These are phyloP conservation scores for Erpetoichthys calabaricus DNA, from an alignment of 2,797 vertebrate genomes.

Conservation along the genomic window DNA sequence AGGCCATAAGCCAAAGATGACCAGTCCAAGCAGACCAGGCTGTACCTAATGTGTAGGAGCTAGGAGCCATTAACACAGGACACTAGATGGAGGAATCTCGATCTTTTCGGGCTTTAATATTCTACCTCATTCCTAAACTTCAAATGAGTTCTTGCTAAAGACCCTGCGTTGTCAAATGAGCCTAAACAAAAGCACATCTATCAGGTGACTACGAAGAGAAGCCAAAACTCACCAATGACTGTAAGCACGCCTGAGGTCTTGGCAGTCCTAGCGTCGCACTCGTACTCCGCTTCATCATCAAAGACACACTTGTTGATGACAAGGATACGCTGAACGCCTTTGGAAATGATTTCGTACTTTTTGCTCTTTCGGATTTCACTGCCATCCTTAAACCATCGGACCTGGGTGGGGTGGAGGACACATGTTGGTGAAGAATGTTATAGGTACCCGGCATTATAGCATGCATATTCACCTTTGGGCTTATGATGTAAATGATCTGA, in stretches of 20 bases:
- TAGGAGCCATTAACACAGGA: too few relatives aligned
- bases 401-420: constrained; percentile 35
- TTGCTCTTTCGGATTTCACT: constrained; percentile 91
- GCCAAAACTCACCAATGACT: constrained; percentile 65
- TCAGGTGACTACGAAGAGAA: neutral
- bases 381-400: constrained; percentile 87
- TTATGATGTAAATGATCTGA: neutral
- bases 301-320: constrained; percentile 79
- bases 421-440: neutral
- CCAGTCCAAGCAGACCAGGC: too few relatives aligned
- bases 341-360: constrained; percentile 83
- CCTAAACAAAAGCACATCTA: too few relatives aligned
- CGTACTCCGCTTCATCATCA: constrained; percentile 90
- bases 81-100: too few relatives aligned
- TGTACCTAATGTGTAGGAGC: too few relatives aligned
- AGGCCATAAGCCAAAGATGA: too few relatives aligned
- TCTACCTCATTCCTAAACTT: neutral
- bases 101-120: too few relatives aligned
- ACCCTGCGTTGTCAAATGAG: too few relatives aligned
- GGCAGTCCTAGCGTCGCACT: constrained; percentile 79
- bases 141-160: constrained; percentile 7
- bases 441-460: neutral
- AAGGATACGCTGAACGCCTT: constrained; percentile 73
- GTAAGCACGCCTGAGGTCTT: constrained; percentile 86
- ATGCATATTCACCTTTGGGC: neutral